Percentiles rank a stretch among this genome's conserved stretches.
phyloP scores from a whole-genome alignment of 1,140 invertebrate species.

The Pseudobourletiella spinata region DNA sequence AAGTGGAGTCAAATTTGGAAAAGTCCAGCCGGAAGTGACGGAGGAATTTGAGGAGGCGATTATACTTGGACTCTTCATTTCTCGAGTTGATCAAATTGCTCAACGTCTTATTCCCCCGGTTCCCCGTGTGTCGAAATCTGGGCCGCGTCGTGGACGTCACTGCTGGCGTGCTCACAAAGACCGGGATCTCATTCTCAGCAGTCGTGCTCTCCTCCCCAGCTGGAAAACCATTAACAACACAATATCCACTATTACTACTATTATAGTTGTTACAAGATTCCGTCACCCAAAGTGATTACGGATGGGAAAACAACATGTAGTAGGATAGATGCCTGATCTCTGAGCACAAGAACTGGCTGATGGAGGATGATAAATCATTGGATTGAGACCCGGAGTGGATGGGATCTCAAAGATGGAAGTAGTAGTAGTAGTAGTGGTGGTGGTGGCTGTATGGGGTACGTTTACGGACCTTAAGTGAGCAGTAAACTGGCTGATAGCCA shows the following conservation, averaged over 20 bases:
- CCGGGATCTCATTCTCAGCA: slow-evolving; percentile 31
- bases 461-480: too few species aligned
- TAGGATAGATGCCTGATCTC: too few species aligned
- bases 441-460: too few species aligned
- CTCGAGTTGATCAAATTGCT: background rate
- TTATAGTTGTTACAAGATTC: background rate
- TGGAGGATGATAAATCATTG: too few species aligned
- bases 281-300: too few species aligned
- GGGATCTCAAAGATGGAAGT: too few species aligned
- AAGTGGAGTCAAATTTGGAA: slow-evolving; percentile 35
- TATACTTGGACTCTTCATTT: slow-evolving; percentile 24
- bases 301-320: too few species aligned
- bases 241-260: background rate
- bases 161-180: slow-evolving; percentile 22
- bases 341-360: too few species aligned
- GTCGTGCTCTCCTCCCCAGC: slow-evolving; percentile 25
- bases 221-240: slow-evolving; percentile 6
- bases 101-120: background rate
- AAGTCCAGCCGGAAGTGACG: slow-evolving; percentile 35
- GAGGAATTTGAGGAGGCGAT: slow-evolving; percentile 33
- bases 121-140: background rate
- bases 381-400: too few species aligned
- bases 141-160: background rate
- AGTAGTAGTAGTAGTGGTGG: too few species aligned
- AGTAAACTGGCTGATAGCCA: too few species aligned